Evolutionary conservation across 2,113 vertebrate species (phyloP).

Genomic region (Pheucticus melanocephalus): DNA sequence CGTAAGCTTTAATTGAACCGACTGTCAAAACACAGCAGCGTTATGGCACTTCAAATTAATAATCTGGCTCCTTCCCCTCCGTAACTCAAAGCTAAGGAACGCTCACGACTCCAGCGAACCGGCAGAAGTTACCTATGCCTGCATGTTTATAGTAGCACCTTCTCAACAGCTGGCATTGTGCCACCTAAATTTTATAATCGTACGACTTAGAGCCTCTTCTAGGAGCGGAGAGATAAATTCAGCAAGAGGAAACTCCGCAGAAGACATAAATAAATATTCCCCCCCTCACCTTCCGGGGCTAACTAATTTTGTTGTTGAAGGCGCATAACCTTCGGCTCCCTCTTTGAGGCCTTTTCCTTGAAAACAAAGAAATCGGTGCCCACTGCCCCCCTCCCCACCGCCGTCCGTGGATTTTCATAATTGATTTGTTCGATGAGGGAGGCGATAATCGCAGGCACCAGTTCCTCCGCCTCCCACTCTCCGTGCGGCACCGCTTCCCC

Average conservation of each 20-base stretch:
- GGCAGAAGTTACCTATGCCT: slow-evolving; percentile 5
- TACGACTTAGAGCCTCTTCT: background rate
- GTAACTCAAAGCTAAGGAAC: background rate
- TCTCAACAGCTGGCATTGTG: background rate
- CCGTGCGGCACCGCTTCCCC: background rate
- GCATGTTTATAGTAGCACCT: background rate
- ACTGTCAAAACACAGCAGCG: slow-evolving; percentile 41
- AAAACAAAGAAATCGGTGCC: slow-evolving; percentile 24
- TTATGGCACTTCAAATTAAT: background rate
- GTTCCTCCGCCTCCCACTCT: background rate
- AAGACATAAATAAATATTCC: slow-evolving; percentile 3
- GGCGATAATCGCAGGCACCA: background rate
- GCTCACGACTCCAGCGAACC: background rate
- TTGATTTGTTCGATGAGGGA: background rate
- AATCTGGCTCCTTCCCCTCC: background rate
- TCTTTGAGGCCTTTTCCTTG: background rate
- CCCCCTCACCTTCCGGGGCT: background rate
- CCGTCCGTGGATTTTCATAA: background rate
- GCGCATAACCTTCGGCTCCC: background rate
- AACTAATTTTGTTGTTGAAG: background rate
- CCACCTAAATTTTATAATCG: background rate
- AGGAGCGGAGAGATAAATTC: background rate
- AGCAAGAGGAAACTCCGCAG: background rate
- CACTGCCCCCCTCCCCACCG: background rate
- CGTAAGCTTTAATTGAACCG: slow-evolving; percentile 13